Conservation (phyloP, 1,140 invertebrate species). For the Saccostrea glomerata region DNA sequence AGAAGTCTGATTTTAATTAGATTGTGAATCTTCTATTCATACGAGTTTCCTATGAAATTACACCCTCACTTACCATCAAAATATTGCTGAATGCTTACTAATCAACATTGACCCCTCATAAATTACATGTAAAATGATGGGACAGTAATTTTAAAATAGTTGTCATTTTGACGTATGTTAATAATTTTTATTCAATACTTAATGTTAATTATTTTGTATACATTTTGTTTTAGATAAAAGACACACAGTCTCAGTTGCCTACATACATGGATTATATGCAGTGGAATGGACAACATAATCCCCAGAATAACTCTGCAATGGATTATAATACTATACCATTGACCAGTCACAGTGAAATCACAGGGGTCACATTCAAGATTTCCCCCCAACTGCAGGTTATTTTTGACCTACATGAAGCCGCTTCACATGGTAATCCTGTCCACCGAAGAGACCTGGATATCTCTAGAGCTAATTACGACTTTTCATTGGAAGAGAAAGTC, state of each 20-base stretch:
- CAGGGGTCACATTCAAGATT: neutral
- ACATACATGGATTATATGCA: conserved; percentile 15
- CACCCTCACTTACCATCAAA: too few relatives aligned
- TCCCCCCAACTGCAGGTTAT: neutral
- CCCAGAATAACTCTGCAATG: neutral
- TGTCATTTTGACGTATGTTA: too few relatives aligned
- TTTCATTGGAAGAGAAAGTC: conserved; percentile 12
- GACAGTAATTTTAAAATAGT: too few relatives aligned
- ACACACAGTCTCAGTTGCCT: neutral
- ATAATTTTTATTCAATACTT: too few relatives aligned
- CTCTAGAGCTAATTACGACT: neutral
- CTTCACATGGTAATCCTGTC: neutral
- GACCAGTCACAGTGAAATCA: neutral
- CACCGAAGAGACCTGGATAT: neutral
- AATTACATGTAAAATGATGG: too few relatives aligned
- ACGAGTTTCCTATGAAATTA: too few relatives aligned
- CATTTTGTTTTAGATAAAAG: neutral
- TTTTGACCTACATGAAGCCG: neutral
- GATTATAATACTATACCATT: neutral
- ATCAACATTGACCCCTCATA: too few relatives aligned
- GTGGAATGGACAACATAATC: neutral
- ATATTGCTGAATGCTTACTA: too few relatives aligned
- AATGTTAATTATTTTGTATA: neutral
- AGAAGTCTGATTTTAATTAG: too few relatives aligned
- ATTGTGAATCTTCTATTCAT: too few relatives aligned